These are phyloP conservation scores for Megalopta genalis DNA, from an alignment of 1,140 invertebrate genomes.

Conservation along the genomic window DNA sequence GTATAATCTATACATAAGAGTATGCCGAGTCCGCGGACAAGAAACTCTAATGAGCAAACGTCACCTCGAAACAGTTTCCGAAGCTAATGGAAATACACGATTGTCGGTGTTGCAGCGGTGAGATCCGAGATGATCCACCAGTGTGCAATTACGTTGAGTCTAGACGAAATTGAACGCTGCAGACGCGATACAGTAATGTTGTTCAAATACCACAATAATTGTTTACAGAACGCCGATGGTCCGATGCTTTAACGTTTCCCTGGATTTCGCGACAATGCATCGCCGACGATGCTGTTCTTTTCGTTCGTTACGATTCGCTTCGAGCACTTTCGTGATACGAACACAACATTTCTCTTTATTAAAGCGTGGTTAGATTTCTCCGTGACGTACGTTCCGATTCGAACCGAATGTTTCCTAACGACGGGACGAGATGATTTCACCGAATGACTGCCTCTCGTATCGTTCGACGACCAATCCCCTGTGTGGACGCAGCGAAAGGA, in stretches of 20 bases:
- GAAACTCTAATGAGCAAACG: background rate
- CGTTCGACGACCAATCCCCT: conserved; percentile 35
- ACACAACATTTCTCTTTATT: background rate
- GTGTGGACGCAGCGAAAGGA: background rate
- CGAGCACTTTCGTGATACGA: background rate
- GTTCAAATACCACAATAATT: background rate
- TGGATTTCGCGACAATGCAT: no score
- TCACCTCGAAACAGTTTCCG: no score
- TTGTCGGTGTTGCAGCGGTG: background rate
- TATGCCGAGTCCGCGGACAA: background rate
- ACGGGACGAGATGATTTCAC: background rate
- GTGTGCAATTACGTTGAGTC: no score
- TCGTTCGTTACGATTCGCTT: background rate
- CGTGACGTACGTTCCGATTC: background rate
- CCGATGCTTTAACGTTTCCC: background rate
- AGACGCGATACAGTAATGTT: background rate
- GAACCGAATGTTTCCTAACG: background rate
- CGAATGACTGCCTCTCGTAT: conserved; percentile 37
- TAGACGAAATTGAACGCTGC: background rate
- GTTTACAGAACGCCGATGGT: background rate
- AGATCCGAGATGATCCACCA: no score
- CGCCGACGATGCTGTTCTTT: background rate
- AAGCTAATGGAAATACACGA: background rate
- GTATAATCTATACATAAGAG: background rate
- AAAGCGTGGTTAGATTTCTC: background rate